Evolutionary conservation across 2,797 vertebrate genomes (phyloP), one percentile per base, ranked within the genome.

Genomic region (Chaetodon trifasciatus): DNA sequence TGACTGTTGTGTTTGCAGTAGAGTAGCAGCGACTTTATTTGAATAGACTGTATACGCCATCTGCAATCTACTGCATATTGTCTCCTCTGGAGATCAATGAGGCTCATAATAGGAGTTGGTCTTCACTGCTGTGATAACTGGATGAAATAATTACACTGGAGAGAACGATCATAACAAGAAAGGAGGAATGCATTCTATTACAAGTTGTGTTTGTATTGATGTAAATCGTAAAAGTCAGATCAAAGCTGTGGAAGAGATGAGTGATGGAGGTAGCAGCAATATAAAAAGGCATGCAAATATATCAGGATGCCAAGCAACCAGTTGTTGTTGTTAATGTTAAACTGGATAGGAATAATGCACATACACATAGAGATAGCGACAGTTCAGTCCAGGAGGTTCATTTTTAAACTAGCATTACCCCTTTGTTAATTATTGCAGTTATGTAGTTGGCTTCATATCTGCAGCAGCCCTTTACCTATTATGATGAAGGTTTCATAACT

Each of bases 81-180:
- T 78, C 85, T 86, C 69, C 76, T 74, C 70, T 64, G 74, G 57
- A 86, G 85, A 93, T 91, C 88, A 91, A 91, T 93, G 85, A 76
- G 84, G 61, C 75, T 88, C 85, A 74, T 92, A 89, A 92, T 87
- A 78, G 77, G 76, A 76, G 76, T 68, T 76, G 85, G 78, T 83
- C 78, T 70, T 77, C 76, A 72, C 86, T 61, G 71, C 82, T 85
- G 79, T 81, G 86, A 88, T 88, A 88, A 92, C 90, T 83, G 83
- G 72, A 81, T 84, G 69, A 82, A 89, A 89, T 88, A 86, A 92
- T 93, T 93, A 88, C 81, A 82, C 68, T 70, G 70, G 84, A 91
- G 73, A 78, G 84, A 80, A 44, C 1, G 63, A 86, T 79, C 81
- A 79, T 86, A 87, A 88, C 60, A 75, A 76, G 65, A 74, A 56